Evolutionary conservation across 2,797 vertebrate genomes (phyloP), one percentile per base, ranked within the genome.

Genomic region (Uromys caudimaculatus): DNA sequence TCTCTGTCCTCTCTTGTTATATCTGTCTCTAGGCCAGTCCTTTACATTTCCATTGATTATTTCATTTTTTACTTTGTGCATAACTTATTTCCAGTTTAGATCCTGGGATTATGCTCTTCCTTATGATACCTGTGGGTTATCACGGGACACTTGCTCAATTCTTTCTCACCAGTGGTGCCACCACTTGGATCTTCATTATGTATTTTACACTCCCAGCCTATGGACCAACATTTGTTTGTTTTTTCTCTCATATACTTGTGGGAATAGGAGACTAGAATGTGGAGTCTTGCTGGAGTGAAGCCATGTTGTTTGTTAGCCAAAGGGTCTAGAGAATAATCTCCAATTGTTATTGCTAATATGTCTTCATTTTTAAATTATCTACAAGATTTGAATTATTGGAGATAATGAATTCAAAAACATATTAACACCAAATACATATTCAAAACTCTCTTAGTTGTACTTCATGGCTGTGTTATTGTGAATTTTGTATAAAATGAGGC

Each of bases 321-420:
- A 10, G 0, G 41, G 4, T 69, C 32, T 85, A 85, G 41, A 95
- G 92, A 88, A 73, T 50, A 75, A 81, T 16, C 0, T 19, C n/a
- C 87, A 23, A 77, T 86, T 13, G 19, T n/a, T 7, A 24, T 3
- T 44, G 13, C 16, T 89, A 4, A 91, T 75, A 2, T 90, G n/a
- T 71, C 4, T 56, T 17, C 6, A 13, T 32, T 58, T 67, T 23
- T 23, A 52, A 14, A 44, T 83, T 85, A 5, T 78, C 23, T 67
- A 71, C 23, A 96, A 52, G 96, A 10, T 64, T 2, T 94, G 44
- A 89, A 29, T 81, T 95, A 77, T 89, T 96, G 2, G 52, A 88
- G 79, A 16, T 64, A 38, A 52, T 81, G 44, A 83, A 75, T 83
- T 91, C 58, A 89, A 96, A 67, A 27, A 75, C 5, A 5, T 56